A percentile compares a stretch with the other conserved stretches of the same genome.
phyloP scores from a whole-genome alignment of 2,113 vertebrate species.

The Sorex araneus region DNA sequence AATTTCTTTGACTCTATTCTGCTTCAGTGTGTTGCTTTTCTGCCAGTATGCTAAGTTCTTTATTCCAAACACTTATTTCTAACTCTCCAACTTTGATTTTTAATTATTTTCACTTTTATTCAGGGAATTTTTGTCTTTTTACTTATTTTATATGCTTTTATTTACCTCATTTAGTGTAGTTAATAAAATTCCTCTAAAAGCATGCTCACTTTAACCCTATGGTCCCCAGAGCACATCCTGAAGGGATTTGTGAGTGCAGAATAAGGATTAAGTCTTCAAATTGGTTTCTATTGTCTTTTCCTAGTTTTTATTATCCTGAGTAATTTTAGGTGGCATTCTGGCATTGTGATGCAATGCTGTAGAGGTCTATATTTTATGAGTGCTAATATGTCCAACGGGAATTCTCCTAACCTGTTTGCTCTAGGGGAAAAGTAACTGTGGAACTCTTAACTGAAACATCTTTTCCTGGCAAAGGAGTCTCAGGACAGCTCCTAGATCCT shows the following conservation, averaged over 20 bases:
- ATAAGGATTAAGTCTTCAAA: not conserved
- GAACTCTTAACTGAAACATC: not conserved
- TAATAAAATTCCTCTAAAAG: too few relatives aligned
- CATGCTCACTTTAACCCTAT: too few relatives aligned
- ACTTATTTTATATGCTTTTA: not conserved
- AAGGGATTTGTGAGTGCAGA: too few relatives aligned
- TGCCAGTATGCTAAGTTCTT: not conserved
- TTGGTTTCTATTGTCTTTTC: not conserved
- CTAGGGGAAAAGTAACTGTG: not conserved
- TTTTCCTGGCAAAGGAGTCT: not conserved
- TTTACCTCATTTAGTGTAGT: too few relatives aligned
- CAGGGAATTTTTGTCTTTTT: not conserved
- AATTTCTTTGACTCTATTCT: not conserved
- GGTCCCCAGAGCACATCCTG: too few relatives aligned
- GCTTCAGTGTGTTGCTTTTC: not conserved
- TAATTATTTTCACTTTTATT: not conserved
- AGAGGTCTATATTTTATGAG: not conserved
- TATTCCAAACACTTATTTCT: conserved; percentile 2
- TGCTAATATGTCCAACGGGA: not conserved
- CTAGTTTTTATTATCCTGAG: not conserved
- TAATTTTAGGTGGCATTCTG: not conserved
- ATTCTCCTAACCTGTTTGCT: not conserved
- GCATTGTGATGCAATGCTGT: not conserved
- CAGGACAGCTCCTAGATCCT: too few relatives aligned
- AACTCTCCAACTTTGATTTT: not conserved